Percentiles rank a stretch among this genome's conserved stretches.
Evolutionary conservation across 2,797 vertebrate genomes (phyloP).

Genomic region (Onychomys arenicola): DNA sequence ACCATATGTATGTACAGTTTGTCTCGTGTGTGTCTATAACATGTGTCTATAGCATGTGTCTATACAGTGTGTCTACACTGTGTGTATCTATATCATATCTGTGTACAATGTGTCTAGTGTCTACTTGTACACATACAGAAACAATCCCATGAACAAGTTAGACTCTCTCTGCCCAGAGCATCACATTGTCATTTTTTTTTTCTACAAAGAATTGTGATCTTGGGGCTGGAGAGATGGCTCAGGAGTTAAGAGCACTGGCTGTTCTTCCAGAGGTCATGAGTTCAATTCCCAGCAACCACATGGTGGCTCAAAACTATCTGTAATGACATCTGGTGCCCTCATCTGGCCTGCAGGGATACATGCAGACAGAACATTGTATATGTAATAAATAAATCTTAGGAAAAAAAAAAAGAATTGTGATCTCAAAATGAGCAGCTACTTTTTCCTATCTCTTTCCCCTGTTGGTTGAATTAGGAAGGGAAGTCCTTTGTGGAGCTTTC

Average conservation of each 20-base stretch:
- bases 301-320: too few relatives aligned
- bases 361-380: too few relatives aligned
- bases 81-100: neutral
- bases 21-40: neutral
- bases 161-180: neutral
- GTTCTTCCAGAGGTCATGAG: too few relatives aligned
- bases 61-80: neutral
- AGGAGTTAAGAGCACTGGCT: too few relatives aligned
- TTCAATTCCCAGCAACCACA: too few relatives aligned
- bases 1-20: neutral
- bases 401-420: neutral
- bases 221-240: too few relatives aligned
- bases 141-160: neutral
- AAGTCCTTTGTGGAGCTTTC: neutral
- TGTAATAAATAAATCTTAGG: too few relatives aligned
- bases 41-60: neutral
- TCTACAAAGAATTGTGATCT: neutral
- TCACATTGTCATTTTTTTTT: neutral
- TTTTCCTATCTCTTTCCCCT: neutral
- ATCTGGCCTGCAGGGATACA: too few relatives aligned
- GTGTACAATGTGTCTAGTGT: too few relatives aligned
- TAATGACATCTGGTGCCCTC: too few relatives aligned
- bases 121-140: neutral
- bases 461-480: neutral
- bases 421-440: neutral